phyloP scores from a whole-genome alignment of 2,113 vertebrate species.

The Eurypyga helias region DNA sequence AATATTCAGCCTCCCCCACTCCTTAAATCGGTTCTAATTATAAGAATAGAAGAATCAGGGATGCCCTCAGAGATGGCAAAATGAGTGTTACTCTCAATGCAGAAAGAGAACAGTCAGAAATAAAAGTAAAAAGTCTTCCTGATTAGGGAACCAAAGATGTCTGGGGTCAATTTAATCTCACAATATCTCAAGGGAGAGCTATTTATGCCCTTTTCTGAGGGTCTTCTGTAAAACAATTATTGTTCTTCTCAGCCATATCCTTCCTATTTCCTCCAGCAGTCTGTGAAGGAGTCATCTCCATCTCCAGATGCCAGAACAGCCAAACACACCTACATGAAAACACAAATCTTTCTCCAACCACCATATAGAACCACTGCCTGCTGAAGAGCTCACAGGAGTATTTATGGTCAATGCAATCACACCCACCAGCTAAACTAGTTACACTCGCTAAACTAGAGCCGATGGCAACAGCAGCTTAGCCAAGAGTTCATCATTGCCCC shows the following conservation, averaged over 20 bases:
- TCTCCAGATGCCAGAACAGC: too few relatives aligned
- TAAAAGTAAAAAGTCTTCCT: background rate
- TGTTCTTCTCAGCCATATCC: background rate
- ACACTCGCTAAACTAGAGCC: too few relatives aligned
- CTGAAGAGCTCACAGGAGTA: too few relatives aligned
- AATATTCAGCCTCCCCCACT: background rate
- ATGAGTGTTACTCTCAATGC: background rate
- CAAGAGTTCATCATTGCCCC: too few relatives aligned
- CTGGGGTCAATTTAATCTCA: background rate
- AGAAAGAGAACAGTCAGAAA: background rate
- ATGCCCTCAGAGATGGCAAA: background rate
- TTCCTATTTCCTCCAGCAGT: background rate
- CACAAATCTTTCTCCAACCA: too few relatives aligned
- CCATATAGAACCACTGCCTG: too few relatives aligned
- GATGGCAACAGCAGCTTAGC: too few relatives aligned
- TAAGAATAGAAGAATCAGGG: background rate
- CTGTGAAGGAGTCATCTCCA: background rate
- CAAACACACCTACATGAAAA: too few relatives aligned
- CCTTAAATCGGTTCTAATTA: background rate
- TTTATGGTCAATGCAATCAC: too few relatives aligned
- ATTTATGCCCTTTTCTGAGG: background rate
- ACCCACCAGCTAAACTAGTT: too few relatives aligned
- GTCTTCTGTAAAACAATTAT: background rate
- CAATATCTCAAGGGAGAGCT: background rate
- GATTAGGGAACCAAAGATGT: background rate